These are phyloP conservation scores for Physella acuta DNA, from an alignment of 1,140 invertebrate genomes.

Conservation along the genomic window DNA sequence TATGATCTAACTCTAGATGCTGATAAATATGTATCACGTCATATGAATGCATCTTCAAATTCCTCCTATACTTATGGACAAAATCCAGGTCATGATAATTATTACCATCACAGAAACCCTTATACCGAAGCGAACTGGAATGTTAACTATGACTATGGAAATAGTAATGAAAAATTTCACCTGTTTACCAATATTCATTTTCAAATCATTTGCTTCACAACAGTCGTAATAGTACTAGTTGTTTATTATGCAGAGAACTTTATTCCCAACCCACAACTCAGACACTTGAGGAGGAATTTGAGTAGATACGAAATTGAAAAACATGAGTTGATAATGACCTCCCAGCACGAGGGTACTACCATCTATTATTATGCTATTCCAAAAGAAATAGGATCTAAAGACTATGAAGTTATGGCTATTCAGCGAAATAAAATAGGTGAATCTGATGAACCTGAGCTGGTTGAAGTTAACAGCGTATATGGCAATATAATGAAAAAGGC, in stretches of 20 bases:
- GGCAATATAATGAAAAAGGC: no score
- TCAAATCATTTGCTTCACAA: neutral
- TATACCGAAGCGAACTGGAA: neutral
- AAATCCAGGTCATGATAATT: neutral
- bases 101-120: neutral
- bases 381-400: neutral
- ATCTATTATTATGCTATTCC: conserved; percentile 17
- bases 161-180: neutral
- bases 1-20: conserved; percentile 7
- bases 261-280: neutral
- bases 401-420: neutral
- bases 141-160: neutral
- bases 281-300: neutral
- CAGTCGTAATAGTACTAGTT: neutral
- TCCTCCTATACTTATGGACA: neutral
- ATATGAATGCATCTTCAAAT: neutral
- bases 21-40: neutral
- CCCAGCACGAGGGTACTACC: neutral
- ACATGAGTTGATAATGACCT: conserved; percentile 15
- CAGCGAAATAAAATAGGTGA: neutral
- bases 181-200: neutral
- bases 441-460: no score
- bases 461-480: no score
- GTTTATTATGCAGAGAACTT: neutral
- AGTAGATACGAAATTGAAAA: neutral